These are phyloP conservation scores for Takifugu flavidus DNA, from an alignment of 2,113 vertebrate genomes.

Conservation along the genomic window DNA sequence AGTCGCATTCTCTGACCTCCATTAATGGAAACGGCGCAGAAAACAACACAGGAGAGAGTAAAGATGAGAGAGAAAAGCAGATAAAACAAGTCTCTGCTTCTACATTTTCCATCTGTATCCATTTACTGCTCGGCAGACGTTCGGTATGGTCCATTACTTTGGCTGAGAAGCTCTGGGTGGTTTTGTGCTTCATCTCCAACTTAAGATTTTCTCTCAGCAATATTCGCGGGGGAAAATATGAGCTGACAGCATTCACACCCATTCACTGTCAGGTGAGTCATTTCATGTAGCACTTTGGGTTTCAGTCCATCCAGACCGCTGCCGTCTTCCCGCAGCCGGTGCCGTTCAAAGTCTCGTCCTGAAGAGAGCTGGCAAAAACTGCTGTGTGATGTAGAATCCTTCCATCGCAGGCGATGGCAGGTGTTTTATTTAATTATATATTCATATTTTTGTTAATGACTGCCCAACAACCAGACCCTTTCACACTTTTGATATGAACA, in stretches of 20 bases:
- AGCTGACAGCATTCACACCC: slow-evolving; percentile 60
- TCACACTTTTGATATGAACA: slow-evolving; percentile 24
- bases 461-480: slow-evolving; percentile 1
- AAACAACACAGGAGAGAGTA: slow-evolving; percentile 26
- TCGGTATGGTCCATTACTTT: slow-evolving; percentile 58
- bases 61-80: slow-evolving; percentile 51
- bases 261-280: slow-evolving; percentile 74
- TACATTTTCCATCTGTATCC: slow-evolving; percentile 49
- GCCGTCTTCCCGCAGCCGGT: slow-evolving; percentile 44
- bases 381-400: slow-evolving; percentile 27
- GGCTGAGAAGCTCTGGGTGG: slow-evolving; percentile 48
- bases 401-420: slow-evolving; percentile 51
- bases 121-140: slow-evolving; percentile 62
- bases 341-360: slow-evolving; percentile 52
- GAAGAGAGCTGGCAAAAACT: slow-evolving; percentile 43
- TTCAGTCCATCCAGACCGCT: slow-evolving; percentile 61
- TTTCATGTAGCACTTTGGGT: slow-evolving; percentile 69
- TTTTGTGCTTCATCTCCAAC: slow-evolving; percentile 56
- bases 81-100: slow-evolving; percentile 54
- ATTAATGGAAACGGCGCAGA: slow-evolving; percentile 20
- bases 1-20: slow-evolving; percentile 11
- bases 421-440: slow-evolving; percentile 26
- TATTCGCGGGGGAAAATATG: slow-evolving; percentile 64
- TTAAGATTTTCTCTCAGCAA: slow-evolving; percentile 50
- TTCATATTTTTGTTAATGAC: slow-evolving; percentile 23